Percentiles rank a stretch among this genome's conserved stretches.
Evolutionary conservation across 2,113 vertebrate species (phyloP).

Genomic region (Aleadryas rufinucha): DNA sequence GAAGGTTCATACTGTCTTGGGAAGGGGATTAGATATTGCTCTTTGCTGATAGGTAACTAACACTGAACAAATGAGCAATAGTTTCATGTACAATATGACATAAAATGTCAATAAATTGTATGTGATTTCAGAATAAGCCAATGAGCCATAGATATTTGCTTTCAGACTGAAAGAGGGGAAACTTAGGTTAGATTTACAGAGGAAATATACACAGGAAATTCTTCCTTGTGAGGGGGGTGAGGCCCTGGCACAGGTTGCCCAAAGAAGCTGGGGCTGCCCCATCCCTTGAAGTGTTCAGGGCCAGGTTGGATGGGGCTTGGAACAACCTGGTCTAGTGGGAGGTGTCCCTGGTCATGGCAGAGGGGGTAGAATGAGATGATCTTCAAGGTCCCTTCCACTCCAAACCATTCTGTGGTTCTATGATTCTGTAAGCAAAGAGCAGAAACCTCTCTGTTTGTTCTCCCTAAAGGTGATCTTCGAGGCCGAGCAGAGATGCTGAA

Average conservation of each 20-base stretch:
- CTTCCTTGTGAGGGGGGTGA: neutral
- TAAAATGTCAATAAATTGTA: neutral
- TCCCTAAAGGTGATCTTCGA: conserved; percentile 77
- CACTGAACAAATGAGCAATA: neutral
- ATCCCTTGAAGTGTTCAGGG: neutral
- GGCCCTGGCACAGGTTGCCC: neutral
- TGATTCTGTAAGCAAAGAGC: neutral
- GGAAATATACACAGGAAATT: neutral
- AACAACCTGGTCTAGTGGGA: neutral
- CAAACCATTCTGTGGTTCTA: neutral
- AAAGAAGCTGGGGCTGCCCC: neutral
- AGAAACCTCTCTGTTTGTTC: neutral
- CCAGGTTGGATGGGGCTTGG: neutral
- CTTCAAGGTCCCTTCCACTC: neutral
- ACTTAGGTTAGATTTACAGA: neutral
- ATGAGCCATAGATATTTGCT: neutral
- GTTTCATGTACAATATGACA: neutral
- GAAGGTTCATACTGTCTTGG: neutral
- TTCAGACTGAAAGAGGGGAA: neutral
- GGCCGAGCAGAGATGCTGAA: conserved; percentile 83
- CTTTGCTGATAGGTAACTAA: neutral
- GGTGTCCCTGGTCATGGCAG: neutral
- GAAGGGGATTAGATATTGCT: neutral
- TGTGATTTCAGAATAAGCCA: neutral
- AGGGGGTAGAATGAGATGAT: neutral